phyloP scores from a whole-genome alignment of 2,797 vertebrate genomes.

The Xenopus petersii region DNA sequence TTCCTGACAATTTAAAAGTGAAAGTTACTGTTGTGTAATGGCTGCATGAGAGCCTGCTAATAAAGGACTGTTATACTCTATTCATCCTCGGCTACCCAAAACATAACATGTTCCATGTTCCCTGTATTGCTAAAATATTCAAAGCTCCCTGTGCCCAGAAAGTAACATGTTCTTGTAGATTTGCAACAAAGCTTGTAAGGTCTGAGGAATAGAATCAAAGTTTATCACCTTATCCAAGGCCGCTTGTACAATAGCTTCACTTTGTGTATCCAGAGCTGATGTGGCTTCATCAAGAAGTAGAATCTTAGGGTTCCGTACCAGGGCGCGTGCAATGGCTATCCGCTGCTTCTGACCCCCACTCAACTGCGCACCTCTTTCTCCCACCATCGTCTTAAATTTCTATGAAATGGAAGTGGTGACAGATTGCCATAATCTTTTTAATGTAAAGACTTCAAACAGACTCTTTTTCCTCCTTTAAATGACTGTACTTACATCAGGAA shows the following conservation, averaged over 20 bases:
- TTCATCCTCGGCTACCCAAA: too few relatives aligned
- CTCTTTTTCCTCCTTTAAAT: neutral
- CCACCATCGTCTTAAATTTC: constrained; percentile 74
- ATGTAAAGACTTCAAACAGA: too few relatives aligned
- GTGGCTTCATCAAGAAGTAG: constrained; percentile 72
- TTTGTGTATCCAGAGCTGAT: constrained; percentile 68
- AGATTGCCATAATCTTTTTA: neutral
- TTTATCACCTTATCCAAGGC: constrained; percentile 65
- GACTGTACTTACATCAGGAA: constrained; percentile 62
- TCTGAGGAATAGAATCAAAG: too few relatives aligned
- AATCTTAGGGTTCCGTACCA: constrained; percentile 68
- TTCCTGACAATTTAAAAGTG: too few relatives aligned
- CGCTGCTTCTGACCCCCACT: constrained; percentile 77
- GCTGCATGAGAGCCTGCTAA: too few relatives aligned
- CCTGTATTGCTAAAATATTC: too few relatives aligned
- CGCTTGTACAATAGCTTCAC: constrained; percentile 68
- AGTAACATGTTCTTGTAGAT: too few relatives aligned
- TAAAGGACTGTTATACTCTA: too few relatives aligned
- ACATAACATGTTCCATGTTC: too few relatives aligned
- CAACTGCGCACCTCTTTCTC: constrained; percentile 72
- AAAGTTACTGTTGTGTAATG: too few relatives aligned
- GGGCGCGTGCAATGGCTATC: constrained; percentile 71
- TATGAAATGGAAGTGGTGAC: constrained; percentile 42
- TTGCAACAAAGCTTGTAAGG: too few relatives aligned
- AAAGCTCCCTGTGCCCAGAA: too few relatives aligned